Conservation (phyloP, 2,113 vertebrate species). For the Festucalex cinctus region DNA sequence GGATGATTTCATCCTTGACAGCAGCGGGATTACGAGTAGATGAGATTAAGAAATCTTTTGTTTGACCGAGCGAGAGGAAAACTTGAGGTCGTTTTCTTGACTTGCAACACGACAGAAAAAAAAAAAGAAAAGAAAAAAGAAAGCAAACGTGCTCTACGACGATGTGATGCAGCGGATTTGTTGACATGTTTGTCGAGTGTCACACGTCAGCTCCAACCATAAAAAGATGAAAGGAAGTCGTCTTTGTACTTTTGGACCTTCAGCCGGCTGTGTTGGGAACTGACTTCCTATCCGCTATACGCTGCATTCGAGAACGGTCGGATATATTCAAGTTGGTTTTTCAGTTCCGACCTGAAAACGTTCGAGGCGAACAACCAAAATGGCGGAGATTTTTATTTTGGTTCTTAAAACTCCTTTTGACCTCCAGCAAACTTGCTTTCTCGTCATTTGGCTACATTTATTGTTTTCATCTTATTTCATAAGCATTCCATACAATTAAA, state of each 20-base stretch:
- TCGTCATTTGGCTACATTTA: no score
- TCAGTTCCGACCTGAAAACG: no score
- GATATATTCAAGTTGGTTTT: no score
- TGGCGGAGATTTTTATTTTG: no score
- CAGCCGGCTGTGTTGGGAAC: not conserved
- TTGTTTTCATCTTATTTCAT: no score
- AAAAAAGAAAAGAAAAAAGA: not conserved
- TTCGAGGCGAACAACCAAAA: no score
- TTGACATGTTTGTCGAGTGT: not conserved
- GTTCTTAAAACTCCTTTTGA: no score
- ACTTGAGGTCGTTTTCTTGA: not conserved
- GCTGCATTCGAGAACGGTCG: no score
- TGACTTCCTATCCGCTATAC: not conserved
- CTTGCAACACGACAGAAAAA: not conserved
- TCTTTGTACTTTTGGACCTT: not conserved
- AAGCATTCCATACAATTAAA: no score
- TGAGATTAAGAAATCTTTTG: constrained; percentile 69
- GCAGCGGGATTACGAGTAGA: constrained; percentile 66
- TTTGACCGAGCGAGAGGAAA: constrained; percentile 8
- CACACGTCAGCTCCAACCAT: not conserved
- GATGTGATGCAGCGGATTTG: not conserved
- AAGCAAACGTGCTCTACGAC: no score
- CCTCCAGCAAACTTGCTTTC: no score
- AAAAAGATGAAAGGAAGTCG: constrained; percentile 1
- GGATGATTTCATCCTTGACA: constrained; percentile 83